Evolutionary conservation across 2,888 invertebrate genomes (phyloP).

Genomic region (Meghimatium bilineatum): DNA sequence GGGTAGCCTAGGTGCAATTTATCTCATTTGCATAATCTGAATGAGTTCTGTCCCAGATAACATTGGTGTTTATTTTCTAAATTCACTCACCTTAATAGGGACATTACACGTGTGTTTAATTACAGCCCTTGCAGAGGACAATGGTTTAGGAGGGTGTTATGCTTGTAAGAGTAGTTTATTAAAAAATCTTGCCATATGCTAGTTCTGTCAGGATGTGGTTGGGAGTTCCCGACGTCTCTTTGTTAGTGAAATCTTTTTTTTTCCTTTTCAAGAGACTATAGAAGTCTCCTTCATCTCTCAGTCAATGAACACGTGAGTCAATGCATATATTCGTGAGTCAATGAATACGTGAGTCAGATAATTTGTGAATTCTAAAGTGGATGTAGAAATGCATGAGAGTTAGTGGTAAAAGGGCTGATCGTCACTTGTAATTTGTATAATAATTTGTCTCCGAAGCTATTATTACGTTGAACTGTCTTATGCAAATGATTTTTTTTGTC

Average conservation of each 20-base stretch:
- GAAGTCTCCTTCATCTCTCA: too few species aligned
- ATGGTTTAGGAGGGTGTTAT: not conserved
- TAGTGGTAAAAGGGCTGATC: not conserved
- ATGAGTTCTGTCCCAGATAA: not conserved
- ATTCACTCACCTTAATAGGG: slow-evolving; percentile 22
- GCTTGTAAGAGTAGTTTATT: not conserved
- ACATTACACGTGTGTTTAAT: slow-evolving; percentile 27
- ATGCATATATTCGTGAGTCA: not conserved
- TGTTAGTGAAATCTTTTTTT: slow-evolving; percentile 12
- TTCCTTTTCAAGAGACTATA: too few species aligned
- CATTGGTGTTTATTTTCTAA: not conserved
- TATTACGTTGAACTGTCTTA: too few species aligned
- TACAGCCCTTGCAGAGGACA: not conserved
- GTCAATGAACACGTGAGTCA: too few species aligned
- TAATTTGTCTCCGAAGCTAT: too few species aligned
- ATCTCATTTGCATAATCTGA: slow-evolving; percentile 19
- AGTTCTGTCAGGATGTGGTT: not conserved
- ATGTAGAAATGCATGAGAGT: not conserved
- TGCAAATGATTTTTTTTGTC: too few species aligned
- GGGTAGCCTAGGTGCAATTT: slow-evolving; percentile 1
- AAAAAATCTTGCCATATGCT: slow-evolving; percentile 24
- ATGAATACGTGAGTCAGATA: not conserved
- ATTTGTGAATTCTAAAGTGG: not conserved
- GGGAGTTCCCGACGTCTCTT: not conserved
- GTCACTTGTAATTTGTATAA: too few species aligned